phyloP scores from a whole-genome alignment of 2,113 vertebrate genomes.

The Spermophilus dauricus region DNA sequence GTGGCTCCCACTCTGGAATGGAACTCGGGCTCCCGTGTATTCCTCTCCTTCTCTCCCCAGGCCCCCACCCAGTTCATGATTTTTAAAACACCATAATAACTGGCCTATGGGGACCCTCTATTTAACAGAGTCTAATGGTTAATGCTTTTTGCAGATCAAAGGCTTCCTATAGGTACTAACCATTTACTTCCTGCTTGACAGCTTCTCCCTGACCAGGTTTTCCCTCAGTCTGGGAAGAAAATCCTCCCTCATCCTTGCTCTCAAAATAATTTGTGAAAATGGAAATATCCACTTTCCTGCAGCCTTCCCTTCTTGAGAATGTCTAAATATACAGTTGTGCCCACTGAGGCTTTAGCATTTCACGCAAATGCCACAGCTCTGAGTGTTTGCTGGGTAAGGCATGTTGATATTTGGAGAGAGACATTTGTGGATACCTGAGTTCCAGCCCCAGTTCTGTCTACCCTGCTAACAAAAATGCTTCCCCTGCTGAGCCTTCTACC shows the following conservation, averaged over 20 bases:
- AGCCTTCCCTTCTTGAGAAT: slow-evolving; percentile 17
- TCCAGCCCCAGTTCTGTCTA: background rate
- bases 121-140: background rate
- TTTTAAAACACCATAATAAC: slow-evolving; percentile 13
- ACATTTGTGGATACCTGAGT: background rate
- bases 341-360: slow-evolving; percentile 53
- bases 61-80: background rate
- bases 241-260: background rate
- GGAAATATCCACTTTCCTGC: slow-evolving; percentile 44
- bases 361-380: background rate
- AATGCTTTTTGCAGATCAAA: background rate
- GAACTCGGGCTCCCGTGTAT: background rate
- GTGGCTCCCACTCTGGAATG: background rate
- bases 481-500: background rate
- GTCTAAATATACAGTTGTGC: slow-evolving; percentile 56
- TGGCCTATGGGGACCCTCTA: background rate
- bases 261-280: slow-evolving; percentile 58
- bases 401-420: background rate
- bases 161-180: background rate
- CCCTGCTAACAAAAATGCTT: background rate
- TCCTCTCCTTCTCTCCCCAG: background rate
- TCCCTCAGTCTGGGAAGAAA: slow-evolving; percentile 7
- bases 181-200: background rate
- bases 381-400: background rate
- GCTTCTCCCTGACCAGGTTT: background rate